Evolutionary conservation across 2,113 vertebrate genomes (phyloP).

Genomic region (Sclerurus mexicanus): DNA sequence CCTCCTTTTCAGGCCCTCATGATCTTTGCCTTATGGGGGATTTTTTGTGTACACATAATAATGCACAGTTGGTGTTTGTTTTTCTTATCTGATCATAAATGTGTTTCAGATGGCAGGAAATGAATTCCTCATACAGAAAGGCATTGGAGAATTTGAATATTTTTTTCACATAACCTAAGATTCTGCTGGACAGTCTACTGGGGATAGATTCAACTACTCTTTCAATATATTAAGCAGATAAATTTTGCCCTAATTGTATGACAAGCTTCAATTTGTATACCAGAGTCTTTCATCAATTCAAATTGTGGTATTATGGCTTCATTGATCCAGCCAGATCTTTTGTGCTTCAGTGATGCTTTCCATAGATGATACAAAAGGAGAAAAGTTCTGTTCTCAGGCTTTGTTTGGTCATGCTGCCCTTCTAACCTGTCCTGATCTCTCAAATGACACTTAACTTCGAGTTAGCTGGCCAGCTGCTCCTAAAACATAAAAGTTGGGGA

Average conservation of each 20-base stretch:
- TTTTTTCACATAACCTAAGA: background rate
- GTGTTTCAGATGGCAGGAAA: slow-evolving; percentile 28
- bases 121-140: background rate
- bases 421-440: background rate
- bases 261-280: background rate
- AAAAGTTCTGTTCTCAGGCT: background rate
- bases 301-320: background rate
- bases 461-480: background rate
- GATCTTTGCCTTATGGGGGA: background rate
- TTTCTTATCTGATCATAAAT: background rate
- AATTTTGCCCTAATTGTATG: background rate
- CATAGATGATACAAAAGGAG: background rate
- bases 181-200: background rate
- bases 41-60: background rate
- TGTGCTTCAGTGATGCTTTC: background rate
- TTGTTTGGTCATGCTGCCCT: background rate
- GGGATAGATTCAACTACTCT: background rate
- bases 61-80: background rate
- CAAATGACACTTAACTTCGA: background rate
- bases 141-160: background rate
- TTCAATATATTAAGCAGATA: background rate
- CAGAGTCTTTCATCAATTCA: background rate
- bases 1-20: background rate
- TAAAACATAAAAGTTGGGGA: background rate
- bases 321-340: background rate